phyloP scores from a whole-genome alignment of 1,140 invertebrate species.

The Nilaparvata lugens region DNA sequence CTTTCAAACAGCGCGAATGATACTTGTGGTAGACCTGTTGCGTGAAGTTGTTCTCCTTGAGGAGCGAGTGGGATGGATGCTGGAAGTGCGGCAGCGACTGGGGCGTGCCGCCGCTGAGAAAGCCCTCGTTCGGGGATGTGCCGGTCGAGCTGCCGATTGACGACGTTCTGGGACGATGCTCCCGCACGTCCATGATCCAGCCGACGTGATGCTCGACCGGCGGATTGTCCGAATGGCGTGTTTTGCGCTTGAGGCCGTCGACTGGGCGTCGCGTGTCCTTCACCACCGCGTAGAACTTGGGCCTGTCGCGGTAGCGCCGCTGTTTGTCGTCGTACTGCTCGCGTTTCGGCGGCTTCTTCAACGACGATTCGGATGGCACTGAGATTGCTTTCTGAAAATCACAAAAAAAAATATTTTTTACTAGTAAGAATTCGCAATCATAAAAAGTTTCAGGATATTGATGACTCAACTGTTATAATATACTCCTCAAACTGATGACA shows the following conservation, averaged over 20 bases:
- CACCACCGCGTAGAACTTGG: constrained; percentile 86
- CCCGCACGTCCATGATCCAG: constrained; percentile 88
- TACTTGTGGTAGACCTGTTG: constrained; percentile 96
- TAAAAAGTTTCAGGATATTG: too few species aligned
- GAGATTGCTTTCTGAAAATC: too few species aligned
- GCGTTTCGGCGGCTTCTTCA: too few species aligned
- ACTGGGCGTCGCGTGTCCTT: constrained; percentile 55
- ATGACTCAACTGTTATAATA: too few species aligned
- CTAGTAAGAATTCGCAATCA: too few species aligned
- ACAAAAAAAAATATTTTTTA: too few species aligned
- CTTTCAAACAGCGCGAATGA: constrained; percentile 85
- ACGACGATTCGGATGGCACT: too few species aligned
- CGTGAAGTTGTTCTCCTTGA: constrained; percentile 97
- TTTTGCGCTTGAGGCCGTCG: constrained; percentile 74
- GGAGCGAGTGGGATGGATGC: constrained; percentile 89
- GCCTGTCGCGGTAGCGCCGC: background rate
- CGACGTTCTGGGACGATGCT: constrained; percentile 65
- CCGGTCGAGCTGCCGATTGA: constrained; percentile 62
- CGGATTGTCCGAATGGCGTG: constrained; percentile 83
- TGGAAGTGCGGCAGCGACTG: constrained; percentile 85
- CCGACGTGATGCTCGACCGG: constrained; percentile 92
- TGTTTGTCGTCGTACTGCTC: background rate
- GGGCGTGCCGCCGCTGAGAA: constrained; percentile 56
- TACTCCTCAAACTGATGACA: too few species aligned
- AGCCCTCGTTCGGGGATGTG: constrained; percentile 56